phyloP scores from a whole-genome alignment of 92 coral and sea anemone genomes.

The Heliopora coerulea region DNA sequence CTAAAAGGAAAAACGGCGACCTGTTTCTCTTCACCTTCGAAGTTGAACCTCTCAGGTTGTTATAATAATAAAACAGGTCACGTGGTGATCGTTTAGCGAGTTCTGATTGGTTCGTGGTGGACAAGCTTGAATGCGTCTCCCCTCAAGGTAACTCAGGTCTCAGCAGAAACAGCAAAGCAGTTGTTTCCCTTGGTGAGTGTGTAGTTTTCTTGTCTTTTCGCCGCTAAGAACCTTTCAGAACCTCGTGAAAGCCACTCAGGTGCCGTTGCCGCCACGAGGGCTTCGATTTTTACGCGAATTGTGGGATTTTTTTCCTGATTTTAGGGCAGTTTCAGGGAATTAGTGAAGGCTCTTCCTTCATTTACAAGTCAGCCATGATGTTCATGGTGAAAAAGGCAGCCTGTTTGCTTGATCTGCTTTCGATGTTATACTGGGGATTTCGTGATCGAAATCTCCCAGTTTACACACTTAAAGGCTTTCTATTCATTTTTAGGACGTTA shows the following conservation, averaged over 20 bases:
- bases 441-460: slow-evolving; percentile 29
- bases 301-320: slow-evolving; percentile 40
- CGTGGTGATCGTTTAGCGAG: slow-evolving; percentile 33
- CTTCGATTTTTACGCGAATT: slow-evolving; percentile 41
- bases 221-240: slow-evolving; percentile 42
- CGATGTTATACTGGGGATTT: background rate
- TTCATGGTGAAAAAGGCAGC: slow-evolving; percentile 47
- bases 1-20: slow-evolving; percentile 15
- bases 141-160: slow-evolving; percentile 35
- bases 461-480: slow-evolving; percentile 7
- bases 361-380: slow-evolving; percentile 47
- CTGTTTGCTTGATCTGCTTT: slow-evolving; percentile 17
- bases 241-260: slow-evolving; percentile 39
- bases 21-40: slow-evolving; percentile 28
- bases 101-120: slow-evolving; percentile 30
- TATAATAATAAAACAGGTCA: slow-evolving; percentile 41
- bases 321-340: slow-evolving; percentile 39
- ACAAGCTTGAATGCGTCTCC: slow-evolving; percentile 44
- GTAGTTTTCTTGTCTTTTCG: slow-evolving; percentile 34
- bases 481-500: slow-evolving; percentile 38
- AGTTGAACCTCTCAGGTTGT: slow-evolving; percentile 31
- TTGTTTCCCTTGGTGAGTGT: slow-evolving; percentile 46
- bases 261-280: slow-evolving; percentile 32
- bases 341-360: slow-evolving; percentile 33
- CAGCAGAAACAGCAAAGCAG: slow-evolving; percentile 47